Evolutionary conservation across 2,797 vertebrate genomes (phyloP).

Genomic region (Carapus acus): DNA sequence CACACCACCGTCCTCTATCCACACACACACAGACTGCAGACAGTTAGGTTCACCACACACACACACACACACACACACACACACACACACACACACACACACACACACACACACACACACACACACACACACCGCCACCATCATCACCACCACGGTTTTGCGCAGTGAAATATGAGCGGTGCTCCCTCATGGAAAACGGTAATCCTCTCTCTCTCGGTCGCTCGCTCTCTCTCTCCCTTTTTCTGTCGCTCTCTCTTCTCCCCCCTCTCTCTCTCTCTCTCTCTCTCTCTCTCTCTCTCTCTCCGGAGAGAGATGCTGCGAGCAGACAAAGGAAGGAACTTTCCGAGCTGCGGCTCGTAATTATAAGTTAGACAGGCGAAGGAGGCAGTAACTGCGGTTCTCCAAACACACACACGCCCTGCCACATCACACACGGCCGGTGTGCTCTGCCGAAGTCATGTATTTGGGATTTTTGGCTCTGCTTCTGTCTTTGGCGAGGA

Average conservation of each 20-base stretch:
- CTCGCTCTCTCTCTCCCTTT: too few relatives aligned
- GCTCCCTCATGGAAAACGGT: slow-evolving; percentile 8
- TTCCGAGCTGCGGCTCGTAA: slow-evolving; percentile 51
- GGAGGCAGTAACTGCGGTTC: slow-evolving; percentile 11
- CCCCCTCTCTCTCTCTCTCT: too few relatives aligned
- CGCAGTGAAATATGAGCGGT: slow-evolving; percentile 59
- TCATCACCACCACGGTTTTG: slow-evolving; percentile 1
- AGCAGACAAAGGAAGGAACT: slow-evolving; percentile 55
- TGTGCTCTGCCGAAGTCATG: slow-evolving; percentile 47
- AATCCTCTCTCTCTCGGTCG: slow-evolving; percentile 4
- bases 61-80: too few relatives aligned
- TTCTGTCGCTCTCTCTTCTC: too few relatives aligned
- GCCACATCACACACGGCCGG: slow-evolving; percentile 68
- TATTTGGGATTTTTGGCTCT: slow-evolving; percentile 45
- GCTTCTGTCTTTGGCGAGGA: slow-evolving; percentile 51
- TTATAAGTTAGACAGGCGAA: slow-evolving; percentile 30
- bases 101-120: slow-evolving; percentile 12
- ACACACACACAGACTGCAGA: too few relatives aligned
- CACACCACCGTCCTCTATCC: too few relatives aligned
- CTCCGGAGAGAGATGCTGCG: slow-evolving; percentile 52
- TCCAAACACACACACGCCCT: slow-evolving; percentile 18
- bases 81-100: neutral
- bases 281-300: too few relatives aligned
- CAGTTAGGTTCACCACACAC: too few relatives aligned
- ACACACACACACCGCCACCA: slow-evolving; percentile 3